Conservation (phyloP, 2,888 invertebrate genomes). For the Chesias legatella region DNA sequence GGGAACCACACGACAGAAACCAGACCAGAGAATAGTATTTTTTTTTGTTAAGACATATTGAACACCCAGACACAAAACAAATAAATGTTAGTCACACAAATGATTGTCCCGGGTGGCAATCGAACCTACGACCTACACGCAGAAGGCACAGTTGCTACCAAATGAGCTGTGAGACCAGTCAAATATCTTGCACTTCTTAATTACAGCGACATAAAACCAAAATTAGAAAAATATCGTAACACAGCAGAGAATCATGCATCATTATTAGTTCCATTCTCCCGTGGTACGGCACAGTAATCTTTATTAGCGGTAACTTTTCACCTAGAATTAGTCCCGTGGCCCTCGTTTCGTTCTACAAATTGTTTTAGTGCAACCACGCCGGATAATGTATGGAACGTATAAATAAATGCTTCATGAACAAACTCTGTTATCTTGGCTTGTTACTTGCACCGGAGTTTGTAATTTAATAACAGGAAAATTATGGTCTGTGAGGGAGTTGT, state of each 20-base stretch:
- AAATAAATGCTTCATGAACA: conserved; percentile 22
- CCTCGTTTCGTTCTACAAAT: conserved; percentile 45
- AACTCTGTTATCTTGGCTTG: conserved; percentile 19
- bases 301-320: conserved; percentile 54
- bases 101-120: too few species aligned
- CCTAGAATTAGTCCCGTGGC: conserved; percentile 44
- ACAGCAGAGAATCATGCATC: conserved; percentile 21
- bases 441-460: conserved; percentile 9
- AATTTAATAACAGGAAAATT: conserved; percentile 11
- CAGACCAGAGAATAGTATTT: too few species aligned
- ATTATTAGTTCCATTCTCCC: conserved; percentile 28
- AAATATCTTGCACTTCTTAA: too few species aligned
- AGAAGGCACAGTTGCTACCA: too few species aligned
- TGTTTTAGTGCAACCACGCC: conserved; percentile 39
- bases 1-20: too few species aligned
- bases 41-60: too few species aligned
- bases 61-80: too few species aligned
- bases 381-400: conserved; percentile 23
- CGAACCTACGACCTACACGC: too few species aligned
- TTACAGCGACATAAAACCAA: too few species aligned
- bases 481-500: conserved; percentile 1
- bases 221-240: too few species aligned
- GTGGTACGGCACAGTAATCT: conserved; percentile 37
- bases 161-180: too few species aligned
- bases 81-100: too few species aligned